These are phyloP conservation scores for Myrmecobius fasciatus DNA, from an alignment of 2,113 vertebrate genomes.

Conservation along the genomic window DNA sequence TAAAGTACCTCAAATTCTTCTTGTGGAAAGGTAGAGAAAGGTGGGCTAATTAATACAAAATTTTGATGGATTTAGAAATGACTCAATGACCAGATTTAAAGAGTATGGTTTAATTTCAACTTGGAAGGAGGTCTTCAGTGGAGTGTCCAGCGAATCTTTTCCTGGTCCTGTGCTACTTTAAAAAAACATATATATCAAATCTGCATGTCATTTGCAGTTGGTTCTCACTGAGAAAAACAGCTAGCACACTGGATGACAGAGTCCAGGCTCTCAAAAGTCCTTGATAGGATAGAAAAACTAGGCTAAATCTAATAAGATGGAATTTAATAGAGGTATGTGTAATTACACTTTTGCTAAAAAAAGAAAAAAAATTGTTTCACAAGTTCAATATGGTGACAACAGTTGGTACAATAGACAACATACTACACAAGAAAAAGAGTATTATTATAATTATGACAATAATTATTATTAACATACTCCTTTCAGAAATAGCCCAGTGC, in stretches of 20 bases:
- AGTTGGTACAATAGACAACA: background rate
- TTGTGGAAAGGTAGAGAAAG: background rate
- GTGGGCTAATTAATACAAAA: background rate
- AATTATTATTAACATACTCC: too few relatives aligned
- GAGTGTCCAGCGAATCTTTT: background rate
- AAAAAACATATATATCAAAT: background rate
- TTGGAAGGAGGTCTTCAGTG: background rate
- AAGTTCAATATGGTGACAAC: background rate
- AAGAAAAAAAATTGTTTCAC: background rate
- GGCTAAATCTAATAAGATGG: background rate
- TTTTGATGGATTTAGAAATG: background rate
- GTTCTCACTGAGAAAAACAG: background rate
- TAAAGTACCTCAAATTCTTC: background rate
- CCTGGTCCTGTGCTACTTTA: background rate
- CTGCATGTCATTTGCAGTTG: background rate
- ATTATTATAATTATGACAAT: background rate
- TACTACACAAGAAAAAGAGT: background rate
- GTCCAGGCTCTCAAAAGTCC: background rate
- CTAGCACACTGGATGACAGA: background rate
- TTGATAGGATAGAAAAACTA: background rate
- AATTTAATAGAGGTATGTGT: background rate
- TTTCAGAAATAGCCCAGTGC: too few relatives aligned
- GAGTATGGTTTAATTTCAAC: background rate
- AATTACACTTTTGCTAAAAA: background rate
- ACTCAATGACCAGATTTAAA: background rate